Base-by-base conservation (phyloP, 2,888 invertebrate genomes). In the Nephrotoma guestfalica region DNA sequence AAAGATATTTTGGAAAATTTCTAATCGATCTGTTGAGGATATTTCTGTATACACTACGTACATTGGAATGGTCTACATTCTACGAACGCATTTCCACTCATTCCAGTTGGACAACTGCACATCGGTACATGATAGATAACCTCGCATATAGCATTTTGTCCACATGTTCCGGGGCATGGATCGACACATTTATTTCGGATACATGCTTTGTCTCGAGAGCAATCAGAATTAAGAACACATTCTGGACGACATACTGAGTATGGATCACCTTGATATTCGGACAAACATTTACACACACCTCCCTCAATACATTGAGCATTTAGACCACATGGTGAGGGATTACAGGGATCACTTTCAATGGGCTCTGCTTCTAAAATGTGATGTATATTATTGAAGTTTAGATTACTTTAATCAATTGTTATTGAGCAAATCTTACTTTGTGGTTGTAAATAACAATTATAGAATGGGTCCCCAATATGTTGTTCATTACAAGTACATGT, bases 81-180 rank as follows among this genome's bases (percentile, higher is more conserved):
- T 43, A 94, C 92, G 90, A 96, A 96, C 86, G 97, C 96, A 92
- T 97, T 96, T 88, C 97, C 96, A 2, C 95, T 94, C 90, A 93
- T 96, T 86, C 95, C 96, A 88, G 93, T 92, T 83, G 95, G 95
- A 89, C 96, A 97, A 45, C 93, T 93, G 89, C 96, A 96, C 88
- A 95, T 93, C 30, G 97, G 96, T 86, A 97, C 94, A 89, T 97
- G 96, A 88, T 95, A 94, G 89, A 94, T 94, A 2, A 96, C 96
- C 86, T 93, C 94, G 89, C 97, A 97, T 89, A 96, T 94, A 9
- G 97, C 96, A 88, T 95, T 93, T n/a, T 93, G 92, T 6, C 95
- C 96, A 90, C 96, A 95, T 86, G 94, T 94, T 88, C 94, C 94
- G 41, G 93, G 93, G 89, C 96, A 96, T 15, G 96, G 96, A 90